Evolutionary conservation across 1,140 invertebrate species (phyloP).

Genomic region (Trialeurodes vaporariorum): DNA sequence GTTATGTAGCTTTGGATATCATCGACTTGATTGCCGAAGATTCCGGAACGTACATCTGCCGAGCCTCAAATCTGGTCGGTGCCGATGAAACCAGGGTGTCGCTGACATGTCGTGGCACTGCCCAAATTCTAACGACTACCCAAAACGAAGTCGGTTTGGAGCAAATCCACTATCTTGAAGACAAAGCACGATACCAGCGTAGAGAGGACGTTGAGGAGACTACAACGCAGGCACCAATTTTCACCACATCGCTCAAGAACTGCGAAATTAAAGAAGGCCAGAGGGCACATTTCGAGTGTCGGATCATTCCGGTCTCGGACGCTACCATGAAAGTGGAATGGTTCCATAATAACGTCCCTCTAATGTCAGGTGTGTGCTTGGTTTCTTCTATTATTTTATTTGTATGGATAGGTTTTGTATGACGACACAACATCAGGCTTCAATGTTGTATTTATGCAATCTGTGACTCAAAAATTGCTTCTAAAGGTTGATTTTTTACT

Average conservation of each 20-base stretch:
- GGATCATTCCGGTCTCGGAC: conserved; percentile 91
- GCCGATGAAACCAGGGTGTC: conserved; percentile 69
- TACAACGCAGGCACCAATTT: conserved; percentile 76
- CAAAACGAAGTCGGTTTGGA: conserved; percentile 74
- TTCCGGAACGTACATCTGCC: conserved; percentile 83
- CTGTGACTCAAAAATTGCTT: too few species aligned
- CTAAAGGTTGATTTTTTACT: too few species aligned
- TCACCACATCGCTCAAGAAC: conserved; percentile 80
- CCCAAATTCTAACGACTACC: conserved; percentile 66
- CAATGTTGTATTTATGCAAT: neutral
- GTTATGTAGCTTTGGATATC: conserved; percentile 85
- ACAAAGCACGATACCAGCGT: conserved; percentile 61
- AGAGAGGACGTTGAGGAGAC: conserved; percentile 64
- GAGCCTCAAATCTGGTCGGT: conserved; percentile 78
- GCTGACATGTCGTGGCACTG: conserved; percentile 39
- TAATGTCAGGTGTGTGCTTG: conserved; percentile 51
- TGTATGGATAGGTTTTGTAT: neutral
- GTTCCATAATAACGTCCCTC: conserved; percentile 84
- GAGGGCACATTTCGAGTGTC: conserved; percentile 89
- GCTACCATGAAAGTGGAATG: conserved; percentile 94
- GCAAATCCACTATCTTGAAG: conserved; percentile 78
- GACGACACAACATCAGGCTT: neutral
- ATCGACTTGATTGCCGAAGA: conserved; percentile 87
- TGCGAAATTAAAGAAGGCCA: conserved; percentile 90
- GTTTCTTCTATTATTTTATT: conserved; percentile 8